Evolutionary conservation across 2,888 invertebrate genomes (phyloP), one percentile per base, ranked within the genome.

Genomic region (Spicauda simplicius): DNA sequence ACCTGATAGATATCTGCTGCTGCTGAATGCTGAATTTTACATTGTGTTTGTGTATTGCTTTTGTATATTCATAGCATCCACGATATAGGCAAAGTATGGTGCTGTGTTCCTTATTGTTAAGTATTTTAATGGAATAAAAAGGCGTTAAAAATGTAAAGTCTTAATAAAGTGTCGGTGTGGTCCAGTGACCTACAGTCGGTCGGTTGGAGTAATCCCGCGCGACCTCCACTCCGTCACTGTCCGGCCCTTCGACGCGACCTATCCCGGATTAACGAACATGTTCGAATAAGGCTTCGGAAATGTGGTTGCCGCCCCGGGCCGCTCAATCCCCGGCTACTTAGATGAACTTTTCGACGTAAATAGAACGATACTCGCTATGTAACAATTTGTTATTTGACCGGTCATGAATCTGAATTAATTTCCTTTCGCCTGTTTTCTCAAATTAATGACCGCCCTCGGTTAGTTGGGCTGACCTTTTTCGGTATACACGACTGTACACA

Each of bases 201-300:
- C 62, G 69, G 69, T 25, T 4, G 25, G 5, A 71, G 66, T 75
- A 75, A 76, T 73, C 74, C 73, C 54, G 30, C 52, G 58, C 70
- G 74, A 75, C 77, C 78, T 70, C 60, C 74, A 87, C 86, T 89
- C 84, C 85, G 85, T 90, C 90, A 88, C 82, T 91, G 91, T 91
- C 90, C 77, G 74, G 74, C 72, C 77, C 82, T 84, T 80, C 84
- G 82, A 85, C 81, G 62, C 54, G 81, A 84, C 85, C 85, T 83
- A 83, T 80, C 80, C 80, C 73, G 82, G 86, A 87, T 91, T 91
- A 89, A 85, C 88, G 81, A 82, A 88, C 86, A 85, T 87, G 90
- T 88, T 83, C 81, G 82, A 86, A 84, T 85, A 61, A 67, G 56
- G 60, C 60, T 66, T 55, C 48, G 60, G 59, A 55, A 56, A 61